Percentiles rank a stretch among this genome's conserved stretches.
Conservation (phyloP, 2,113 vertebrate genomes). For the Patagioenas fasciata region DNA sequence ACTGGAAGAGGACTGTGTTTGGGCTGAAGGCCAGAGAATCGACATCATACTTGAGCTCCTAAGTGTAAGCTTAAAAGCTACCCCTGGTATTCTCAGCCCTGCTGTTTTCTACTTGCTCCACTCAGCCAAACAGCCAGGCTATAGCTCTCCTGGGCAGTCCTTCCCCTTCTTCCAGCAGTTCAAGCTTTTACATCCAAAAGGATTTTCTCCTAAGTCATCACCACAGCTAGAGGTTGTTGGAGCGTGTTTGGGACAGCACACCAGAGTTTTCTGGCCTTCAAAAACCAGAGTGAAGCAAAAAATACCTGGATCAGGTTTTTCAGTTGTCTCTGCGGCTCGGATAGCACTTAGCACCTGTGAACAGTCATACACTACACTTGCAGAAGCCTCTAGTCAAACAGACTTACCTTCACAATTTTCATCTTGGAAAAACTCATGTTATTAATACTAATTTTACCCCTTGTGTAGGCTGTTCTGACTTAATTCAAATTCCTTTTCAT, state of each 20-base stretch:
- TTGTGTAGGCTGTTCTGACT: background rate
- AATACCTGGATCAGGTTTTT: background rate
- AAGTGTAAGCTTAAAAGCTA: background rate
- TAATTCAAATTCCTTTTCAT: background rate
- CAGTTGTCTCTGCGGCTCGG: background rate
- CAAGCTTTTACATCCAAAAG: background rate
- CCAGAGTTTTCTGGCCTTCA: background rate
- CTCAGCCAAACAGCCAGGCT: accelerated
- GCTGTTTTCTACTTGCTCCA: background rate
- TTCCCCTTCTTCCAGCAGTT: background rate
- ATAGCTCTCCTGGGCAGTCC: background rate
- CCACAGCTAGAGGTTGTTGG: background rate
- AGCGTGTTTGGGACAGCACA: background rate
- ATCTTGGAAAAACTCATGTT: background rate
- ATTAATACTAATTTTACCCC: background rate
- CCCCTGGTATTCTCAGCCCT: background rate
- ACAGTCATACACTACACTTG: background rate
- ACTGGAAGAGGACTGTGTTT: background rate
- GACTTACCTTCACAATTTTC: background rate
- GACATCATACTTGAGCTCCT: background rate
- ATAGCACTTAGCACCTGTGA: background rate
- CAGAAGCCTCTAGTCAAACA: background rate
- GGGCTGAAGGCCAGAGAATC: background rate
- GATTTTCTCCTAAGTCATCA: background rate
- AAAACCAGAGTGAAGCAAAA: background rate